Conservation (phyloP, 2,797 vertebrate genomes). For the Podarcis lilfordi region DNA sequence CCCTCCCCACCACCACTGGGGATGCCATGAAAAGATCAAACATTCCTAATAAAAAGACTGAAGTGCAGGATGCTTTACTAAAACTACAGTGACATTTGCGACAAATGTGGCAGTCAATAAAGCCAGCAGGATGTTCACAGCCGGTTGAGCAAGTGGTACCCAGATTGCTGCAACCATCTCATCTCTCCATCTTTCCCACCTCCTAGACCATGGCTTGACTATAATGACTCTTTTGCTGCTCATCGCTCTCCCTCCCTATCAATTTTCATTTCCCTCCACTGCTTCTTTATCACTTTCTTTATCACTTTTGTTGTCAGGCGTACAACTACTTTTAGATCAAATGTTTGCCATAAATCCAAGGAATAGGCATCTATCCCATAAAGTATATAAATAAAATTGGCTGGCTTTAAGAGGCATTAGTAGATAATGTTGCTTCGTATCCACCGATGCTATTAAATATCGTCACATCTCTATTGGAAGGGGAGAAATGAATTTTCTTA, state of each 20-base stretch:
- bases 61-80: not conserved
- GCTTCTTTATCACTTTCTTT: slow-evolving; percentile 80
- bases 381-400: slow-evolving; percentile 76
- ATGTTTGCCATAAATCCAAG: slow-evolving; percentile 77
- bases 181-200: slow-evolving; percentile 56
- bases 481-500: slow-evolving; percentile 55
- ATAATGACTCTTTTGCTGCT: slow-evolving; percentile 73
- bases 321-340: slow-evolving; percentile 79
- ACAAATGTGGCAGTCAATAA: slow-evolving; percentile 55
- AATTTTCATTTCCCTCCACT: slow-evolving; percentile 79
- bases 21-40: slow-evolving; percentile 1
- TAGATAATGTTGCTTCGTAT: slow-evolving; percentile 73
- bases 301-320: slow-evolving; percentile 79
- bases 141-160: slow-evolving; percentile 56
- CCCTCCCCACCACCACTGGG: not conserved
- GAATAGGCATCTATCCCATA: slow-evolving; percentile 67
- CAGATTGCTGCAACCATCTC: slow-evolving; percentile 62
- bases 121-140: slow-evolving; percentile 35
- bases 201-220: slow-evolving; percentile 68
- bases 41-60: not conserved
- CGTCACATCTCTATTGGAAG: slow-evolving; percentile 59
- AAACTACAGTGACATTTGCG: slow-evolving; percentile 30
- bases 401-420: slow-evolving; percentile 74
- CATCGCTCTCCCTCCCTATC: slow-evolving; percentile 74
- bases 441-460: slow-evolving; percentile 69